Conservation (phyloP, 2,113 vertebrate genomes). For the Dasyornis broadbenti region DNA sequence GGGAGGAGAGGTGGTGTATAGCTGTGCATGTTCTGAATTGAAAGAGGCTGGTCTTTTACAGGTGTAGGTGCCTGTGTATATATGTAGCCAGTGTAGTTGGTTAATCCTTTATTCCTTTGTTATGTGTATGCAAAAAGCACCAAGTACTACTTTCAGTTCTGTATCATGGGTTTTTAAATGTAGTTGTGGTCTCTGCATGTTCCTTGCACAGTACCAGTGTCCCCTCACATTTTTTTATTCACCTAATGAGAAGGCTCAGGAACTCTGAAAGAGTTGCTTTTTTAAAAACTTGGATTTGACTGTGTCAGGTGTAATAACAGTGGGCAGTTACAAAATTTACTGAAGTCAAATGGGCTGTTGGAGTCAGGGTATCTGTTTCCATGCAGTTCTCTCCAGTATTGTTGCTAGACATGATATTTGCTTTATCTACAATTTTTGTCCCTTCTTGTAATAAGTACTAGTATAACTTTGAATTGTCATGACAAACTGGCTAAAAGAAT, state of each 20-base stretch:
- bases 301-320: neutral
- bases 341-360: neutral
- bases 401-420: neutral
- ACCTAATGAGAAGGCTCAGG: neutral
- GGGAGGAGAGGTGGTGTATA: neutral
- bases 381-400: neutral
- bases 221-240: neutral
- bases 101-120: neutral
- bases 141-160: neutral
- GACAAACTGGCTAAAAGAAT: neutral
- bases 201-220: neutral
- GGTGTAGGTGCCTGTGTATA: neutral
- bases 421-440: neutral
- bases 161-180: neutral
- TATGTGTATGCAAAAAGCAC: neutral
- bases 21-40: neutral
- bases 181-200: neutral
- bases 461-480: neutral
- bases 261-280: neutral
- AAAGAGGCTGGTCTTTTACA: neutral
- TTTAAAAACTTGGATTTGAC: neutral
- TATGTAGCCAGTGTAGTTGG: neutral
- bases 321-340: neutral
- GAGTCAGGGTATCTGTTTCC: neutral
- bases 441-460: neutral